A percentile compares a stretch with the other conserved stretches of the same genome.
Evolutionary conservation across 2,113 vertebrate species (phyloP).

Genomic region (rat (Rattus norvegicus)): GRCr8 NC_086032.1:44211501-44212000

Average conservation of each 20-base stretch:
- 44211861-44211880: constrained; percentile 12
- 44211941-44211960: neutral
- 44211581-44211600: neutral
- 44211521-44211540: neutral
- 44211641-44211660: neutral
- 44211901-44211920: constrained; percentile 6
- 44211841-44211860: constrained; percentile 21
- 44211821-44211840: constrained; percentile 11
- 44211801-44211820: constrained; percentile 30
- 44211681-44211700: neutral
- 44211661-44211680: neutral
- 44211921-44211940: constrained; percentile 33
- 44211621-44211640: neutral
- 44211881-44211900: constrained; percentile 25
- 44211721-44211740: neutral
- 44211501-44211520: neutral
- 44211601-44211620: neutral
- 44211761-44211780: neutral
- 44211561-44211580: neutral
- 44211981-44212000: too few species aligned
- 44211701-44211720: neutral
- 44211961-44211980: neutral
- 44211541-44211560: neutral
- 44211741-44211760: neutral
- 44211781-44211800: constrained; percentile 12